Conservation (phyloP, 2,888 invertebrate genomes). For the Eupithecia pulchellata region DNA sequence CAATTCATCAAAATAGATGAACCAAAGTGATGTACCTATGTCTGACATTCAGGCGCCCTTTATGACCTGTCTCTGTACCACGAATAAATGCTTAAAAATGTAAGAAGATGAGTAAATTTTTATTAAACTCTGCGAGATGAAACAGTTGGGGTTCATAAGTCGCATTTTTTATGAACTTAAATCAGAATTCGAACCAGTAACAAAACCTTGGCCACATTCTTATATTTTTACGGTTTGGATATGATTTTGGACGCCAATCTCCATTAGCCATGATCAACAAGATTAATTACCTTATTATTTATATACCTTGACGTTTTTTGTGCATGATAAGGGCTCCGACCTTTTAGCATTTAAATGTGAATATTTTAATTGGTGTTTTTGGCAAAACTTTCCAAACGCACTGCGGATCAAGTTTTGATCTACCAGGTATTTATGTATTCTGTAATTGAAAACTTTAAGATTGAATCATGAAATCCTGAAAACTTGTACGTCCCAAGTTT, state of each 20-base stretch:
- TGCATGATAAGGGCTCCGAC: background rate
- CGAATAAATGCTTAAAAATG: background rate
- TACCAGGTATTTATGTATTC: background rate
- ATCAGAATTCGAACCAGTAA: background rate
- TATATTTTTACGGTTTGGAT: background rate
- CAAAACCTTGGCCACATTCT: background rate
- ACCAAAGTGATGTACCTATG: background rate
- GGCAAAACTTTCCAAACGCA: background rate
- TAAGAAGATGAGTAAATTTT: background rate
- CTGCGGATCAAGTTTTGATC: background rate
- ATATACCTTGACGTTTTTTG: background rate
- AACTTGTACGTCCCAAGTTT: background rate
- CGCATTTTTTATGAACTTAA: background rate
- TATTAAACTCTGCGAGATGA: background rate
- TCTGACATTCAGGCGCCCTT: conserved; percentile 31
- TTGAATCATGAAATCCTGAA: background rate
- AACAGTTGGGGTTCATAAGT: background rate
- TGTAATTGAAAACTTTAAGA: background rate
- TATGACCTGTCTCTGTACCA: conserved; percentile 13
- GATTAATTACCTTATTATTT: background rate
- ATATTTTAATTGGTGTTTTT: background rate
- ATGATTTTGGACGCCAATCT: background rate
- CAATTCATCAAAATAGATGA: conserved; percentile 27
- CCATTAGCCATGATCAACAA: background rate
- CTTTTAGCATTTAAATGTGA: background rate